Conservation (phyloP, 2,888 invertebrate species). For the Mythimna vitellina region DNA sequence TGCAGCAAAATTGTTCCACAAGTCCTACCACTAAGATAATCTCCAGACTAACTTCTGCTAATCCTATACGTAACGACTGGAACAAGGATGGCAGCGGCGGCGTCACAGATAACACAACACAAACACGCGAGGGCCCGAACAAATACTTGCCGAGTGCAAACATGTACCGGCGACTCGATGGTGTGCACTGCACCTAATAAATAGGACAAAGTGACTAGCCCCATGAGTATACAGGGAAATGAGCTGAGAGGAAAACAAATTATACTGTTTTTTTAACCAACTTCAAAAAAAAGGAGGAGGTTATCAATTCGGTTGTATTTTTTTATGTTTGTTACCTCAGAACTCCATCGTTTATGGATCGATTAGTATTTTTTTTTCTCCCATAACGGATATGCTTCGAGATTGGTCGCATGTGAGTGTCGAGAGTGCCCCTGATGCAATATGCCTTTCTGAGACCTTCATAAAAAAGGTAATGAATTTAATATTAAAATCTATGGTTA, state of each 20-base stretch:
- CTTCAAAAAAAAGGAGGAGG: too few species aligned
- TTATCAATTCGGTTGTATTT: too few species aligned
- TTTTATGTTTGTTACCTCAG: too few species aligned
- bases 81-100: slow-evolving; percentile 50
- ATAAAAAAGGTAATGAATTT: too few species aligned
- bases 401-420: too few species aligned
- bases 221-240: neutral
- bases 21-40: slow-evolving; percentile 41
- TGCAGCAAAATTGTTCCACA: neutral
- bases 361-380: too few species aligned
- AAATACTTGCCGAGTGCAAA: slow-evolving; percentile 62
- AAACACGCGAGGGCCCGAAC: slow-evolving; percentile 53
- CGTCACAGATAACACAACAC: slow-evolving; percentile 61
- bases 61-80: slow-evolving; percentile 44
- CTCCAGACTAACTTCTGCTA: slow-evolving; percentile 53
- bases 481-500: too few species aligned
- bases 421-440: too few species aligned
- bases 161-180: slow-evolving; percentile 52
- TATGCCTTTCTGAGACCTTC: too few species aligned
- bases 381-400: too few species aligned
- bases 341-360: too few species aligned
- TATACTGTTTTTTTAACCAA: neutral
- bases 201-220: slow-evolving; percentile 5
- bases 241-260: neutral
- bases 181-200: slow-evolving; percentile 51